Base-by-base conservation (phyloP, 2,797 vertebrate species). In the Falco cherrug region DNA sequence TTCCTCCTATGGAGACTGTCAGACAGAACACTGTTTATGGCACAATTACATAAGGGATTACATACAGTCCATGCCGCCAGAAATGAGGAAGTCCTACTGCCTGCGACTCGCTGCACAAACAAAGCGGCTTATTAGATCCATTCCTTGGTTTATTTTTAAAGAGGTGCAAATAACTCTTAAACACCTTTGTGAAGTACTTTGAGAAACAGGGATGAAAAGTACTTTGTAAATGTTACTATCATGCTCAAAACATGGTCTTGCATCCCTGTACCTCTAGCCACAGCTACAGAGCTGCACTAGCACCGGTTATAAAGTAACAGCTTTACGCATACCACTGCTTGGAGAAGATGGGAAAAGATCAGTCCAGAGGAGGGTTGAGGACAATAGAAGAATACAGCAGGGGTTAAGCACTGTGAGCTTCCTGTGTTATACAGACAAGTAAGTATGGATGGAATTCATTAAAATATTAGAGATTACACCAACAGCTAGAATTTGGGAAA, bases 401-500 rank as follows among this genome's bases (percentile, higher is more conserved):
- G 26, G 21, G 74, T 90, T 70, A 95, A 76, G 64, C 57, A 68
- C 84, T 20, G 47, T 22, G 68, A 95, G 61, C 48, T 87, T 89
- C 92, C 71, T 61, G 37, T 48, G 75, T 87, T 94, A 89, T 1
- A 77, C 45, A 75, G 45, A 84, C n/a, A 77, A 71, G 63, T 59
- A 47, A 91, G 83, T 54, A 82, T 0, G 3, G 75, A 41, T 47
- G 68, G 57, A 94, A 86, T 56, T 90, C 73, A 81, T 79, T 70
- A 81, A 67, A 77, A 57, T 43, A 89, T 87, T 85, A 92, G 89
- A 65, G 35, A 92, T 80, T 64, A 73, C 6, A 63, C 31, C 47
- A 70, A 95, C 8, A 73, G 53, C 21, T 75, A 71, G 79, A 75
- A 89, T 71, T 89, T 73, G 48, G 73, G 84, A 92, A 93, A 91